A percentile compares a stretch with the other conserved stretches of the same genome.
Evolutionary conservation across 23 tunicate genomes (phyloP).

Genomic region (Halocynthia aurantium): DNA sequence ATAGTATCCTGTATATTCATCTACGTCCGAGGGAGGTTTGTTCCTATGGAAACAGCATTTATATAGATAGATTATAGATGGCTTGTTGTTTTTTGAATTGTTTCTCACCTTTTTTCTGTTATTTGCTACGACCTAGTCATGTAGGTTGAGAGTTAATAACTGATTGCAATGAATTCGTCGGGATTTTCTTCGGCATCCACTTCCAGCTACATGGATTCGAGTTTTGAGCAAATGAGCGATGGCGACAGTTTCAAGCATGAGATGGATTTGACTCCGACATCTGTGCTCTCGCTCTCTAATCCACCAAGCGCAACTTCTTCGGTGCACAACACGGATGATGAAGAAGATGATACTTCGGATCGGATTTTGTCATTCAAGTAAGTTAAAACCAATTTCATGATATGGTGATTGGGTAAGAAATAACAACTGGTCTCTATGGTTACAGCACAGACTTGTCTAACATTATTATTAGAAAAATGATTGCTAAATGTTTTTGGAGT

Average conservation of each 20-base stretch:
- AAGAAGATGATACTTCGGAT: constrained; percentile 59
- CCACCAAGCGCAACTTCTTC: constrained; percentile 97
- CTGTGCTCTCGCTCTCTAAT: constrained; percentile 31
- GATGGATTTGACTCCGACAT: constrained; percentile 11
- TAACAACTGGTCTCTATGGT: too few relatives aligned
- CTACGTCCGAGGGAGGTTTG: too few relatives aligned
- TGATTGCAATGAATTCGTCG: background rate
- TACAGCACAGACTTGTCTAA: background rate
- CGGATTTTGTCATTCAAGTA: constrained; percentile 1
- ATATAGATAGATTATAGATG: too few relatives aligned
- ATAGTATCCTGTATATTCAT: too few relatives aligned
- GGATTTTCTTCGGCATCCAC: constrained; percentile 12
- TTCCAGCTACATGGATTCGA: constrained; percentile 1
- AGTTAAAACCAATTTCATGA: too few relatives aligned
- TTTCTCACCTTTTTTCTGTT: too few relatives aligned
- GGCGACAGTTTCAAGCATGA: constrained; percentile 9
- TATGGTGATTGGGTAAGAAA: background rate
- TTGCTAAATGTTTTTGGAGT: background rate
- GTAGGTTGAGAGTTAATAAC: too few relatives aligned
- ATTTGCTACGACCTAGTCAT: too few relatives aligned
- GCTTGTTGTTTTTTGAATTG: too few relatives aligned
- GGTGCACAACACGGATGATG: constrained; percentile 95
- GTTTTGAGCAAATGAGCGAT: constrained; percentile 14
- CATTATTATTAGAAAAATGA: background rate
- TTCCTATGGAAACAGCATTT: too few relatives aligned